Base-by-base conservation (phyloP, 2,797 vertebrate genomes). In the Lagorchestes hirsutus region DNA sequence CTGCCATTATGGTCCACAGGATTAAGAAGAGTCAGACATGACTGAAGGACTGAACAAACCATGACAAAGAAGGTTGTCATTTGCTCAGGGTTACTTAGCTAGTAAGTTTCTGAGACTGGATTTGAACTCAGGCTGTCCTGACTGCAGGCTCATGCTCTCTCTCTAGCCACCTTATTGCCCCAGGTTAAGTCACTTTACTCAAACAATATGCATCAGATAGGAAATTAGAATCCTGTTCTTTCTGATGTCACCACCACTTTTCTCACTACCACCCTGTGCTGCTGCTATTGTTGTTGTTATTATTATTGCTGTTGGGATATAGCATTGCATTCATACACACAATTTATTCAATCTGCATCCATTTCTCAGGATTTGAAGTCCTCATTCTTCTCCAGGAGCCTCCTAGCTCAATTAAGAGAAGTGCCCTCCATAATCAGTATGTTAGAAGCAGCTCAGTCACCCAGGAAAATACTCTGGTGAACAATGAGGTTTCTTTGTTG, bases 381-480 rank as follows among this genome's bases (percentile, higher is more conserved):
- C 13, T 50, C 3, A 50, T 87, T 87, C 74, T 50, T 82, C 22
- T 27, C 40, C 40, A 87, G 74, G 24, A 87, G 22, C 10, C 24
- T 46, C 24, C 40, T 87, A 87, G 74, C 22, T 87, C 24, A 22
- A 87, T 87, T 87, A 87, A 87, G 40, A 87, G 74, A 87, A 10
- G 22, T 22, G 67, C 24, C 12, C 0, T 40, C 4, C 16, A 4
- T 1, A 58, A 28, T 9, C 56, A 74, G 10, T 16, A 5, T 58
- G 2, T 58, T 56, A 18, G 62, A n/a, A 40, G 90, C 46, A 93
- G 58, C 31, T 56, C 40, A 0, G 31, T 93, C 93, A 93, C 58
- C 31, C 5, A 18, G 57, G 95, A 95, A 96, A n/a, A 58, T 46
- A 74, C 1, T 95, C 14, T 27, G 93, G 18, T 96, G 92, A 97